Evolutionary conservation across 2,797 vertebrate species (phyloP).

Genomic region (Craterocephalus amniculus): DNA sequence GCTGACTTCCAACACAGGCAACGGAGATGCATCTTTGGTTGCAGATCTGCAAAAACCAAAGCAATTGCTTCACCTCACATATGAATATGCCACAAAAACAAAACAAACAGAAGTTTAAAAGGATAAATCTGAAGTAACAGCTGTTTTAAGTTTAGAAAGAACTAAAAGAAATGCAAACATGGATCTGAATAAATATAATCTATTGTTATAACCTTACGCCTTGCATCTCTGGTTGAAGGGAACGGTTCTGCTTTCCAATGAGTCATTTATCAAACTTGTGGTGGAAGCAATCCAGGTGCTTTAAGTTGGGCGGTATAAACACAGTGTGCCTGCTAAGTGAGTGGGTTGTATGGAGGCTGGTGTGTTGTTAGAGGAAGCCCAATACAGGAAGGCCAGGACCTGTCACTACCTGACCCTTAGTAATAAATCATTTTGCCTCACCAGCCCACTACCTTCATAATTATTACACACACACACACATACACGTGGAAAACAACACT

Average conservation of each 20-base stretch:
- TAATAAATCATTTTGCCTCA: slow-evolving; percentile 82
- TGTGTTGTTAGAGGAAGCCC: slow-evolving; percentile 70
- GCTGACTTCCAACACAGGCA: slow-evolving; percentile 87
- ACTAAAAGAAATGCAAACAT: slow-evolving; percentile 29
- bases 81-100: not conserved
- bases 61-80: not conserved
- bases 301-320: slow-evolving; percentile 70
- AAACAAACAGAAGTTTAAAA: not conserved
- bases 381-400: slow-evolving; percentile 72
- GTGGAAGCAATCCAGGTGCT: slow-evolving; percentile 66
- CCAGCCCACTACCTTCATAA: slow-evolving; percentile 68
- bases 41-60: slow-evolving; percentile 76
- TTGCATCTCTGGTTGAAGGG: slow-evolving; percentile 50
- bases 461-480: slow-evolving; percentile 61
- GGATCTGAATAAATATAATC: slow-evolving; percentile 58
- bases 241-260: slow-evolving; percentile 71
- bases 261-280: slow-evolving; percentile 75
- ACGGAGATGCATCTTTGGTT: slow-evolving; percentile 86
- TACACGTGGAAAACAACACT: slow-evolving; percentile 43
- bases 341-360: slow-evolving; percentile 74
- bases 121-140: slow-evolving; percentile 5
- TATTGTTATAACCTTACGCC: slow-evolving; percentile 43
- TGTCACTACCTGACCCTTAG: slow-evolving; percentile 75
- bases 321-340: slow-evolving; percentile 78
- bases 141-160: slow-evolving; percentile 32